Evolutionary conservation across 2,888 invertebrate species (phyloP), one percentile per base, ranked within the genome.

Genomic region (Eustalomyia histrio): DNA sequence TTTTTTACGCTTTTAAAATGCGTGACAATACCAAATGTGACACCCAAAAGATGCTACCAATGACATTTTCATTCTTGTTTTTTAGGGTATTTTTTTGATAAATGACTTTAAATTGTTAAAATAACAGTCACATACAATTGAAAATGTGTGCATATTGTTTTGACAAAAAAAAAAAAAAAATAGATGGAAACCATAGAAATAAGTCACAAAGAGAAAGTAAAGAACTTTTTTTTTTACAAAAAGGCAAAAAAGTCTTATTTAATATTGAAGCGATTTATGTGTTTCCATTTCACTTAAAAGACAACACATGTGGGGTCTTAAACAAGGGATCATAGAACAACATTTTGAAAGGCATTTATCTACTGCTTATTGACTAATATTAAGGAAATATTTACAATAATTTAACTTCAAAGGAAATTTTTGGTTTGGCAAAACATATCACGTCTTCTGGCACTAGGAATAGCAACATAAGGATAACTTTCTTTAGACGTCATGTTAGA

Each of bases 21-120:
- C 73, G 64, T 73, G 73, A 73, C 73, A 64, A 58, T 47, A 64
- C 33, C 6, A 55, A 65, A 24, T 61, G 17, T 50, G 18, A 58
- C 69, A 60, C 60, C 29, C n/a, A n/a, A 16, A 69, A 63, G 16
- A 53, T 61, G 35, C 29, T 57, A 29, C 63, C 29, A 55, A 43
- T 63, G 55, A 71, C 60, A 52, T 35, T 60, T 61, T 12, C 12
- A 24, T 52, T 55, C 8, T 12, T 18, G 9, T 17, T 21, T 61
- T 60, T 50, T 47, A 24, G 2, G 39, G 12, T 5, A 5, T 24
- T 29, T 47, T 57, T 60, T 55, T 73, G 64, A 73, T 73, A 55
- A 73, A 73, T 73, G 58, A 64, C 57, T 57, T 53, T 16, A 6
- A 55, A 58, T 12, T 16, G n/a, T 10, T 16, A 9, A 61, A 43